A percentile compares a stretch with the other conserved stretches of the same genome.
Evolutionary conservation across 2,888 invertebrate genomes (phyloP).

Genomic region (Calliphora vomitoria): DNA sequence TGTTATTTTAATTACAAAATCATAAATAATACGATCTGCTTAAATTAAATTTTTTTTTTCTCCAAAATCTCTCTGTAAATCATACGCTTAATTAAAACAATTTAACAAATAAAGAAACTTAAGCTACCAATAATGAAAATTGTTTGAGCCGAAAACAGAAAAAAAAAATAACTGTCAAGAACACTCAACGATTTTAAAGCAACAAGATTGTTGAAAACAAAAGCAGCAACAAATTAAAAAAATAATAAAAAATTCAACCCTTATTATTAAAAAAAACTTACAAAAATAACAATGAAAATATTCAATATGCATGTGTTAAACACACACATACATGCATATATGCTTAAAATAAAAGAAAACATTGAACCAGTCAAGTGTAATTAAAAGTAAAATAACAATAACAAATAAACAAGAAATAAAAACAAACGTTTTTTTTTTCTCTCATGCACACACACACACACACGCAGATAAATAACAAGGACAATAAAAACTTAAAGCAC

Average conservation of each 20-base stretch:
- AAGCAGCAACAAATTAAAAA: background rate
- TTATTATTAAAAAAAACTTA: background rate
- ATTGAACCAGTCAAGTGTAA: slow-evolving; percentile 47
- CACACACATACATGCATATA: background rate
- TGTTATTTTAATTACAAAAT: too few relatives aligned
- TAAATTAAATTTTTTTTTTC: background rate
- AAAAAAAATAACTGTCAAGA: background rate
- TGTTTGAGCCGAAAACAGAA: background rate
- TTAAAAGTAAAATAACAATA: slow-evolving; percentile 40
- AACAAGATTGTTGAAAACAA: background rate
- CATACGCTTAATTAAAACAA: slow-evolving; percentile 9
- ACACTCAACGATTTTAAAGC: background rate
- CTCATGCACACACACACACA: background rate
- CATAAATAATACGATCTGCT: too few relatives aligned
- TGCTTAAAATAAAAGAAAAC: slow-evolving; percentile 5
- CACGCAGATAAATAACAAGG: background rate
- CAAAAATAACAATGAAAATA: background rate
- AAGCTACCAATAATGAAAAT: background rate
- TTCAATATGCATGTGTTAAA: background rate
- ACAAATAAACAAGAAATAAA: slow-evolving; percentile 27
- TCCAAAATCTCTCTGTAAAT: background rate
- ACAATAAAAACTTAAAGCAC: slow-evolving; percentile 9
- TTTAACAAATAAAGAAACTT: slow-evolving; percentile 12
- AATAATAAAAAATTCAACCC: too few relatives aligned
- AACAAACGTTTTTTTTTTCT: background rate